Evolutionary conservation across 2,888 invertebrate species (phyloP), one percentile per base, ranked within the genome.

Genomic region (Tinea pellionella): DNA sequence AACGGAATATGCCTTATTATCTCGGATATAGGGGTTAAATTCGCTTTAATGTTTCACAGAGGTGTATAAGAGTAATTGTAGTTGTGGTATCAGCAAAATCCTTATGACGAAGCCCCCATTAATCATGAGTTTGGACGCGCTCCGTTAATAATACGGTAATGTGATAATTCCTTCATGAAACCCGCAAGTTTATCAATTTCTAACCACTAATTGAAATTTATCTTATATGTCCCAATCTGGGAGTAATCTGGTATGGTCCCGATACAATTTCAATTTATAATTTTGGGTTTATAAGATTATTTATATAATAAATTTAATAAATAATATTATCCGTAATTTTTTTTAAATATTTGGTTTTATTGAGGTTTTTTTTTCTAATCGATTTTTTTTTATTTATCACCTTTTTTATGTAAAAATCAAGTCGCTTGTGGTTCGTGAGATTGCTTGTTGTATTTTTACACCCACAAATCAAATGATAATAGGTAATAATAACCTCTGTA

Each of bases 181-280:
- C 19, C 55, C 29, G 24, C 30, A 57, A 57, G 29, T 57, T 57
- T 57, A 57, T 57, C 57, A 57, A 57, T 57, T 57, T 57, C 19
- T 12, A 8, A n/a, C 53, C 53, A 8, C 24, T 18, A 47, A 47
- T 47, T 47, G 47, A 53, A 24, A 24, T 16, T 53, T 53, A 53
- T 53, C 53, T 53, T 53, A n/a, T 53, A 53, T 53, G 47, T 47
- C 47, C 18, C 9, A 16, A 47, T 47, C 47, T 47, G 8, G 47
- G n/a, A 15, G 15, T 15, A 47, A 18, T 18, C 8, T n/a, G 47
- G 47, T 4, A 47, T n/a, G 37, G 37, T 37, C 37, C n/a, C 37
- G 37, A 37, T 37, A 37, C 37, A 37, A 37, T 37, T 37, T 37
- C 37, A 37, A 37, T 37, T 37, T 12, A 9, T 12, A 37, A 37